A percentile compares a stretch with the other conserved stretches of the same genome.
phyloP scores from a whole-genome alignment of 1,140 invertebrate species.

The Potamilus streckersoni region DNA sequence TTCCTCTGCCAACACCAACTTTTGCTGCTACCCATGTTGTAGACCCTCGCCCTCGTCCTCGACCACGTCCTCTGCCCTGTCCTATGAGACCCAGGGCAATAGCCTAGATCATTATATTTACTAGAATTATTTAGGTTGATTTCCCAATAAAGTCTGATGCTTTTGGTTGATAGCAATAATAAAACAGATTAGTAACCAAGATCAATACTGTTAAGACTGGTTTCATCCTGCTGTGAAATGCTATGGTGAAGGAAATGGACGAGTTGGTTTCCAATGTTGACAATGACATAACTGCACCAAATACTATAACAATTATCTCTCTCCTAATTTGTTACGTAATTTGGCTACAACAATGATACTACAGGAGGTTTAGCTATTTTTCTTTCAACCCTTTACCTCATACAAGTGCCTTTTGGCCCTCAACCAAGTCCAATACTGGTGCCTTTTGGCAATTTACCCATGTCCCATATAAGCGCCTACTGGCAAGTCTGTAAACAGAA shows the following conservation, averaged over 20 bases:
- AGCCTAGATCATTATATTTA: slow-evolving; percentile 43
- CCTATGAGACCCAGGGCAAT: slow-evolving; percentile 58
- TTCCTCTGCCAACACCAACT: slow-evolving; percentile 23
- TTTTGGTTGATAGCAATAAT: neutral
- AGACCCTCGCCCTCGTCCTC: slow-evolving; percentile 37
- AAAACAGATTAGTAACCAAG: neutral
- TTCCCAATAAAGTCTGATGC: too few species aligned
- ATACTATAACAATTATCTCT: too few species aligned
- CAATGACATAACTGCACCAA: too few species aligned
- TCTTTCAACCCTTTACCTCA: too few species aligned
- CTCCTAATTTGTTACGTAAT: too few species aligned
- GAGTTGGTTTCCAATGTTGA: neutral
- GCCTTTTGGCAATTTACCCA: too few species aligned
- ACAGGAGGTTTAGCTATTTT: too few species aligned
- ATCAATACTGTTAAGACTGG: neutral
- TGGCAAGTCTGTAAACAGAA: too few species aligned
- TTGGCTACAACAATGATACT: too few species aligned
- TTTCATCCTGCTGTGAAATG: neutral
- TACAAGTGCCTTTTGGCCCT: too few species aligned
- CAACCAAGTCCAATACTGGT: too few species aligned
- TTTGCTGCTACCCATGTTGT: slow-evolving; percentile 38
- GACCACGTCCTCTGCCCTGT: slow-evolving; percentile 41
- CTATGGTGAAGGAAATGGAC: neutral
- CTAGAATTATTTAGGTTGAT: neutral
- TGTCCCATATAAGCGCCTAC: too few species aligned